Conservation (phyloP, 30 jellyfish, hydroid and myxozoan species). For the Pelagia noctiluca region DNA sequence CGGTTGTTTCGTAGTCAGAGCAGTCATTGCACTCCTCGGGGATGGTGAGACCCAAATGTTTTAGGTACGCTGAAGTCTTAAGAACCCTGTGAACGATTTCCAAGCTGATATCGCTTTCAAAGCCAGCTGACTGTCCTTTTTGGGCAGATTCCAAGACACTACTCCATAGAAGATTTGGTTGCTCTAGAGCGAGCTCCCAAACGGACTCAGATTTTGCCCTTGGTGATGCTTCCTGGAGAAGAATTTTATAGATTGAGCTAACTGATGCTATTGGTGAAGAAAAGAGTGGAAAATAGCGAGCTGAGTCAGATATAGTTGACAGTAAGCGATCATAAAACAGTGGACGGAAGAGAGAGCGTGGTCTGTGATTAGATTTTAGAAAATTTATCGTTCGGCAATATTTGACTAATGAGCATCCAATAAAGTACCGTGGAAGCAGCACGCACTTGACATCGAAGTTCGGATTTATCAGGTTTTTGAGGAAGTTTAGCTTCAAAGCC, state of each 20-base stretch:
- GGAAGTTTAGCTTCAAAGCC: not conserved
- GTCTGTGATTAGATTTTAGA: not conserved
- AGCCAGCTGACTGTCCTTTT: not conserved
- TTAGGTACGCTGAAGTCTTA: not conserved
- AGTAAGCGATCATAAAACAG: not conserved
- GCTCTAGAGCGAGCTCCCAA: not conserved
- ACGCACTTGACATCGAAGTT: not conserved
- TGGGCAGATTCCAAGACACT: not conserved
- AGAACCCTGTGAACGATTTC: not conserved
- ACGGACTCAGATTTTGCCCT: not conserved
- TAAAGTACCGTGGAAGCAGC: not conserved
- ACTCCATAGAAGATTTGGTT: not conserved
- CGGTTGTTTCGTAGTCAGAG: not conserved
- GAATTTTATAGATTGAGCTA: not conserved
- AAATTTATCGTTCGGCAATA: not conserved
- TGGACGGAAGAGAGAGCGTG: not conserved
- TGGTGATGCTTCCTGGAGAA: not conserved
- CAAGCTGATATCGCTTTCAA: not conserved
- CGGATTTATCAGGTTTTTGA: not conserved
- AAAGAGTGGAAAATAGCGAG: not conserved
- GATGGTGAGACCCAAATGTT: not conserved
- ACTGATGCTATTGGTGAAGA: not conserved
- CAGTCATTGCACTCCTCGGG: not conserved
- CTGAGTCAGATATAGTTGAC: not conserved
- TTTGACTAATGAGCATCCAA: not conserved